Conservation (phyloP, 2,797 vertebrate species). For the Morus bassanus region DNA sequence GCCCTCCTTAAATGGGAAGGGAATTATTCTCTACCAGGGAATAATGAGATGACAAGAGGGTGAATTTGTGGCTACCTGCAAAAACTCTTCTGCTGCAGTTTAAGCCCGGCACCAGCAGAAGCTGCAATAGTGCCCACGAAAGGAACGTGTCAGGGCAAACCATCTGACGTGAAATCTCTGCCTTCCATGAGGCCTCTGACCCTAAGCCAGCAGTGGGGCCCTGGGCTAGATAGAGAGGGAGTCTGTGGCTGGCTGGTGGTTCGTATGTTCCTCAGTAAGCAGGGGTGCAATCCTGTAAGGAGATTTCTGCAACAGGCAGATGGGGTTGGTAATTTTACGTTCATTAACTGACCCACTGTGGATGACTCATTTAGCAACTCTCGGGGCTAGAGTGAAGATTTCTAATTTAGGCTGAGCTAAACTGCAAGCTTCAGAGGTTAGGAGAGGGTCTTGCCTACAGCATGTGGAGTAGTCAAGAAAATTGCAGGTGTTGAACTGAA, state of each 20-base stretch:
- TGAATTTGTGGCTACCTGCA: neutral
- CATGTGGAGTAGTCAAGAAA: neutral
- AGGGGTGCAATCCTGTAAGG: neutral
- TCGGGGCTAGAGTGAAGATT: neutral
- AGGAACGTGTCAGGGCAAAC: neutral
- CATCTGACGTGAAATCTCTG: neutral
- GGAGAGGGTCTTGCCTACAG: neutral
- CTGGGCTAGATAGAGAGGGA: neutral
- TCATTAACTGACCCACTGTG: neutral
- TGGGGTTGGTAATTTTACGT: neutral
- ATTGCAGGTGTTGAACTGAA: neutral
- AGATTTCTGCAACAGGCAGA: neutral
- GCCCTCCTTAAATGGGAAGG: neutral
- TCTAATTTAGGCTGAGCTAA: neutral
- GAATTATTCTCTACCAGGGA: neutral
- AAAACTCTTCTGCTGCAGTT: neutral
- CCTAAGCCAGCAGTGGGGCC: too few relatives aligned
- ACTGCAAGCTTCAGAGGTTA: neutral
- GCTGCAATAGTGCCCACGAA: neutral
- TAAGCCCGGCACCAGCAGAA: neutral
- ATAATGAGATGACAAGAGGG: neutral
- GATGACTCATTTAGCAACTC: neutral
- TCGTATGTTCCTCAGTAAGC: fast-evolving
- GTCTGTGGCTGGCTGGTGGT: neutral
- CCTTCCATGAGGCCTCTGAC: neutral